phyloP scores from a whole-genome alignment of 2,797 vertebrate species.

The Huso huso region DNA sequence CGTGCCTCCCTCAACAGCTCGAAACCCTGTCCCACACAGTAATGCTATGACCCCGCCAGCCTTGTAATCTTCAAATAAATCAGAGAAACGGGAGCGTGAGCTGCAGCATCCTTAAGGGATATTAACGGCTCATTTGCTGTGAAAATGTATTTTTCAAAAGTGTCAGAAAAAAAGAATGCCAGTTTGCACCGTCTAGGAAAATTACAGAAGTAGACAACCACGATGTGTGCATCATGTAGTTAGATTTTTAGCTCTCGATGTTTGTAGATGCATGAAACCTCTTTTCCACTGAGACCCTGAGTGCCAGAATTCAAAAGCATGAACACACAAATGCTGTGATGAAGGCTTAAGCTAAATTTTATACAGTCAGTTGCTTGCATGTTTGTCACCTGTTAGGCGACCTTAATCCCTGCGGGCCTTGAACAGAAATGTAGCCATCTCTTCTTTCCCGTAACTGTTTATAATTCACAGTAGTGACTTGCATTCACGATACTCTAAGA shows the following conservation, averaged over 20 bases:
- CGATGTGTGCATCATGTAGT: background rate
- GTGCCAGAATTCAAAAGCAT: background rate
- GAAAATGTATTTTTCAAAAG: background rate
- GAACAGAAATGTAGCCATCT: too few species aligned
- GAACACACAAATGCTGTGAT: background rate
- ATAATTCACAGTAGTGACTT: too few species aligned
- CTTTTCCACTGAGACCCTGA: slow-evolving; percentile 1
- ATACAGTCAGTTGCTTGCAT: too few species aligned
- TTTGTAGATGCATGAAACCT: background rate
- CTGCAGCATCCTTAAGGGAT: background rate
- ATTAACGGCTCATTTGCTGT: slow-evolving; percentile 1
- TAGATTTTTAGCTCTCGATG: background rate
- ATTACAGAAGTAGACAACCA: background rate
- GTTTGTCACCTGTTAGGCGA: too few species aligned
- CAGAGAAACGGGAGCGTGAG: background rate
- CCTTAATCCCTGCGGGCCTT: too few species aligned
- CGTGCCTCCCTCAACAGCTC: too few species aligned
- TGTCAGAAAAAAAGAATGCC: background rate
- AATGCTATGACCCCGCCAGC: background rate
- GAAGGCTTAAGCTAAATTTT: background rate
- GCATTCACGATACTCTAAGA: too few species aligned
- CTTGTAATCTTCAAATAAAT: background rate
- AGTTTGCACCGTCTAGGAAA: slow-evolving; percentile 4
- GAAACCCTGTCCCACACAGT: too few species aligned
- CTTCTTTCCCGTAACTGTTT: too few species aligned